Evolutionary conservation across 2,888 invertebrate genomes (phyloP).

Genomic region (Stenodera caucasica): DNA sequence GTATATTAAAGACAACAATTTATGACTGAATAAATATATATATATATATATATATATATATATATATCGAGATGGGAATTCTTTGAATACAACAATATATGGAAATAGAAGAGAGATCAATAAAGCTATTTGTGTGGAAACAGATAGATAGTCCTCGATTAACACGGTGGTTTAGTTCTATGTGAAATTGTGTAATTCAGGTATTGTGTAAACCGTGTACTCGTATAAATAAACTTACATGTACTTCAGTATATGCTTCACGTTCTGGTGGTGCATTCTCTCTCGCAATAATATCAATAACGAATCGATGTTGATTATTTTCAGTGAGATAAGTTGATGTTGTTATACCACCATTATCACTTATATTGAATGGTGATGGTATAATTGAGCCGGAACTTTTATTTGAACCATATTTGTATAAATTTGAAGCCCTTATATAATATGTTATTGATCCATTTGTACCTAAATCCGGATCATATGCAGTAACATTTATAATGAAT

Average conservation of each 20-base stretch:
- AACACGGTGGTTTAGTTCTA: no score
- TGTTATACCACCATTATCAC: slow-evolving; percentile 69
- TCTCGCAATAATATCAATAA: slow-evolving; percentile 80
- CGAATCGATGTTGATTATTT: slow-evolving; percentile 86
- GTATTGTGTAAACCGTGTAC: no score
- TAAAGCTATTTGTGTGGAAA: no score
- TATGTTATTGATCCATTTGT: slow-evolving; percentile 82
- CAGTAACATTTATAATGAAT: slow-evolving; percentile 73
- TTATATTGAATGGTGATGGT: slow-evolving; percentile 83
- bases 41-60: no score
- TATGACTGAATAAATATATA: no score
- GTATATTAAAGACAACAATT: no score
- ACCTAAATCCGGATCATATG: slow-evolving; percentile 80
- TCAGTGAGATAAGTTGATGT: slow-evolving; percentile 85
- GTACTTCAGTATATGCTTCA: slow-evolving; percentile 74
- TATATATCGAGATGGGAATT: no score
- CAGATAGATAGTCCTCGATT: no score
- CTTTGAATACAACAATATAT: no score
- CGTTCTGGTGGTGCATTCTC: slow-evolving; percentile 79
- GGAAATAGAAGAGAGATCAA: no score
- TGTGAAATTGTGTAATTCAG: no score
- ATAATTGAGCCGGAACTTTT: slow-evolving; percentile 83
- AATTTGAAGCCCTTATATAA: slow-evolving; percentile 77
- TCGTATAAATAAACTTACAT: no score
- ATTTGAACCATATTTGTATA: slow-evolving; percentile 77